Evolutionary conservation across 2,888 invertebrate species (phyloP).

Genomic region (Platycnemis pennipes): DNA sequence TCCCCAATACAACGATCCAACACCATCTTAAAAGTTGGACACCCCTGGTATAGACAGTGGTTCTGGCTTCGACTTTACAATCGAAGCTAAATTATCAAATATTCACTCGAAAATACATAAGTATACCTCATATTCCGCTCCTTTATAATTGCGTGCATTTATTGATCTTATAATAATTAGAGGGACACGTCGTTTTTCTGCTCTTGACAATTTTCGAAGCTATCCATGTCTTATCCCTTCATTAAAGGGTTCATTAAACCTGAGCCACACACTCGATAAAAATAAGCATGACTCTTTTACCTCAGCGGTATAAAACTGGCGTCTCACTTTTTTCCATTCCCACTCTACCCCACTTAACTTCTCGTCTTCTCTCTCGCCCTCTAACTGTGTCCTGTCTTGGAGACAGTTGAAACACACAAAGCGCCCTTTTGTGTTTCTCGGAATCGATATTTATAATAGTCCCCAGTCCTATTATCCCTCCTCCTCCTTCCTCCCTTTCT

Average conservation of each 20-base stretch:
- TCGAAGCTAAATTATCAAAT: too few species aligned
- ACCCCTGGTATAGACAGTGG: too few species aligned
- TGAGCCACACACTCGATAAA: background rate
- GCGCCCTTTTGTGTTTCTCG: conserved; percentile 14
- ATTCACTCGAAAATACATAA: too few species aligned
- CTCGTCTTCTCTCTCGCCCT: background rate
- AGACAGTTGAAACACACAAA: conserved; percentile 23
- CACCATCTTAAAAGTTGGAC: too few species aligned
- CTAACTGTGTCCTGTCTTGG: background rate
- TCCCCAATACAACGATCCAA: too few species aligned
- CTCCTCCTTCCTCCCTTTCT: background rate
- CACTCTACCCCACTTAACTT: background rate
- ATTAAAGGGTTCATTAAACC: conserved; percentile 18
- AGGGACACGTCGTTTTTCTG: background rate
- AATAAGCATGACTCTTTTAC: background rate
- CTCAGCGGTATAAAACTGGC: background rate
- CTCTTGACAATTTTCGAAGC: background rate
- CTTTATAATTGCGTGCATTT: background rate
- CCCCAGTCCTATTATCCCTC: background rate
- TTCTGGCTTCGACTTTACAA: too few species aligned
- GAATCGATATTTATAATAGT: conserved; percentile 16
- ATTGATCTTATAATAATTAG: background rate
- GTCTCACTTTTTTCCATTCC: background rate
- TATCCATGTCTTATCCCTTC: background rate
- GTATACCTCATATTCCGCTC: too few species aligned